Percentiles rank a stretch among this genome's conserved stretches.
phyloP scores from a whole-genome alignment of 2,113 vertebrate genomes.

The Geococcyx californianus region DNA sequence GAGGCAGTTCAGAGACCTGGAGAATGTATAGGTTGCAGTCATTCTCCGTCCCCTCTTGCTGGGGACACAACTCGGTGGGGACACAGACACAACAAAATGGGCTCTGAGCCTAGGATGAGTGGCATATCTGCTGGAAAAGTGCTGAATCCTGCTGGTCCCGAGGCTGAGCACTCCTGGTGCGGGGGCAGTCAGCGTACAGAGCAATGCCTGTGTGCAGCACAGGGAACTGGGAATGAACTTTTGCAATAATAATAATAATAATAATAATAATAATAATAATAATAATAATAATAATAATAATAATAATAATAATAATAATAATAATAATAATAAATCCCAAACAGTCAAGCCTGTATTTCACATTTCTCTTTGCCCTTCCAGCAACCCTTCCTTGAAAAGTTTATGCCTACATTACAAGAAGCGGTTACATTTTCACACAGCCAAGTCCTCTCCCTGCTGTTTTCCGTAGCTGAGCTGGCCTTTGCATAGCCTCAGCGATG shows the following conservation, averaged over 20 bases:
- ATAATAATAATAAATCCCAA: background rate
- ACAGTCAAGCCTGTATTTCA: background rate
- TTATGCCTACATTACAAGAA: conserved; percentile 23
- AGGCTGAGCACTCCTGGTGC: background rate
- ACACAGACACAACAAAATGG: background rate
- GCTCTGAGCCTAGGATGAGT: background rate
- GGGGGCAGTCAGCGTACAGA: background rate
- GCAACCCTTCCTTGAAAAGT: conserved; percentile 30
- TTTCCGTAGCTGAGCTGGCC: conserved; percentile 48
- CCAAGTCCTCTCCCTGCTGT: conserved; percentile 10
- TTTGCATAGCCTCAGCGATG: background rate
- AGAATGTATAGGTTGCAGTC: background rate
- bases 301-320: background rate
- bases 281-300: background rate
- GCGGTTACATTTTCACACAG: background rate
- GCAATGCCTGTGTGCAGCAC: background rate
- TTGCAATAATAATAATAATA: background rate
- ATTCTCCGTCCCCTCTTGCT: background rate
- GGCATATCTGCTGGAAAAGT: background rate
- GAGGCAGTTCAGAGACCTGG: background rate
- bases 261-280: background rate
- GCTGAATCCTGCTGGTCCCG: background rate
- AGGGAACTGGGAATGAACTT: background rate
- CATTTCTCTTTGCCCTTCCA: conserved; percentile 37
- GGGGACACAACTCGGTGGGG: background rate